Evolutionary conservation across 2,113 vertebrate species (phyloP), one percentile per base, ranked within the genome.

Genomic region (Tragelaphus scriptus): DNA sequence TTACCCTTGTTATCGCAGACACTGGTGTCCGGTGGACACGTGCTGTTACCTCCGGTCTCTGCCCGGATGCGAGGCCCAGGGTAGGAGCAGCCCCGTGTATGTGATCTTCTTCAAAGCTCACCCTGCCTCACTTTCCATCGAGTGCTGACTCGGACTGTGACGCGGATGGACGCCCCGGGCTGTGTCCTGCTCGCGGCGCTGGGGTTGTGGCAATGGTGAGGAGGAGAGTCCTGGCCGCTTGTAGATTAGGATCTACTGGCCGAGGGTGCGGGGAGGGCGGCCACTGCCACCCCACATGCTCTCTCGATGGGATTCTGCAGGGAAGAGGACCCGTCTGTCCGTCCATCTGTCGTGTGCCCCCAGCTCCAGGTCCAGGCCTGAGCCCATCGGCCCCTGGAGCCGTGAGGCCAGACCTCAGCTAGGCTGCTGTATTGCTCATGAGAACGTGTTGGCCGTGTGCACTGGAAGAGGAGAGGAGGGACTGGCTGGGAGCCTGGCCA

Each of bases 141-240:
- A 14, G 13, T 16, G 19, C 1, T 13, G 14, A 32, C 47, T 44
- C 15, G 3, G 26, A 5, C 13, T 0, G 5, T 7, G 3, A 3
- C 11, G 3, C 1, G 3, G 14, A 6, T 0, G 10, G 51, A 47
- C 36, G 2, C 3, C 0, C 0, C 3, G 59, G 14, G 19, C 58
- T 0, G 7, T 17, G 9, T n/a, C 15, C 59, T 26, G 10, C 85
- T 77, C 30, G 1, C 6, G 16, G 61, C 3, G 4, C 88, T 58
- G 32, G 53, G 61, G 17, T 10, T 2, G 21, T 15, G 40, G n/a
- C 13, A 0, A 11, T 3, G 2, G 14, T 4, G 17, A 87, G 15
- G 5, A n/a, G 56, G 23, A 26, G 71, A 0, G 10, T 77, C 23
- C 68, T 1, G 23, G 71, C 23, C 40, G 9, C 23, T 44, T 44